These are phyloP conservation scores for Andricus curvator DNA, from an alignment of 2,888 invertebrate genomes.

Conservation along the genomic window DNA sequence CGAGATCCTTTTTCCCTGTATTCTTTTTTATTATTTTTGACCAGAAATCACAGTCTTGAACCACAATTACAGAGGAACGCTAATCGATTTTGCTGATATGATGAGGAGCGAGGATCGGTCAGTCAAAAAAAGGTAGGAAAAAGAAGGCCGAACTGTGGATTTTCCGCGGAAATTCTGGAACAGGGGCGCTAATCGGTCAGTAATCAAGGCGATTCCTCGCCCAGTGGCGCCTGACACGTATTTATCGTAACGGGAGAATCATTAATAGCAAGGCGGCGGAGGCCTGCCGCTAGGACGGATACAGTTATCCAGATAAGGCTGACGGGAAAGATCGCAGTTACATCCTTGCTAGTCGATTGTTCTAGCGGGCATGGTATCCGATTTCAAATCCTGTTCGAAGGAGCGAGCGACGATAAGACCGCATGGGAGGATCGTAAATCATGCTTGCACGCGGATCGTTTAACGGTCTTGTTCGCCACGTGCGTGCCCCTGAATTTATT, in stretches of 20 bases:
- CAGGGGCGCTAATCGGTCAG: conserved; percentile 12
- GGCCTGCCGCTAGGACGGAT: conserved; percentile 26
- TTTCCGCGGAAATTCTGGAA: conserved; percentile 17
- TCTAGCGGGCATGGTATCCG: conserved; percentile 51
- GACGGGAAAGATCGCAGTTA: conserved; percentile 39
- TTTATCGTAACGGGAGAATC: conserved; percentile 53
- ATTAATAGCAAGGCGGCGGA: conserved; percentile 45
- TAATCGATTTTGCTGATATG: background rate
- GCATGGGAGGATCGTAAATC: conserved; percentile 51
- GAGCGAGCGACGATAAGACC: conserved; percentile 52
- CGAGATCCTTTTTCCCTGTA: background rate
- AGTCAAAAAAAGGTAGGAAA: background rate
- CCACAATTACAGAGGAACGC: conserved; percentile 1
- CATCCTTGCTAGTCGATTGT: conserved; percentile 37
- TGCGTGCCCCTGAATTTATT: conserved; percentile 48
- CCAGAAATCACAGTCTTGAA: background rate
- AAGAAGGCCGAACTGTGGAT: background rate
- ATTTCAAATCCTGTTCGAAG: conserved; percentile 55
- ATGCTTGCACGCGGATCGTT: conserved; percentile 47
- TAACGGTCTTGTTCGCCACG: conserved; percentile 52
- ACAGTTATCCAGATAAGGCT: conserved; percentile 38
- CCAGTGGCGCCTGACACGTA: conserved; percentile 48
- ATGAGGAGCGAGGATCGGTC: background rate
- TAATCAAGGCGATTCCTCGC: conserved; percentile 41
- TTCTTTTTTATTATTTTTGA: background rate